These are phyloP conservation scores for Rosalia funebris DNA, from an alignment of 2,888 invertebrate genomes.

Conservation along the genomic window DNA sequence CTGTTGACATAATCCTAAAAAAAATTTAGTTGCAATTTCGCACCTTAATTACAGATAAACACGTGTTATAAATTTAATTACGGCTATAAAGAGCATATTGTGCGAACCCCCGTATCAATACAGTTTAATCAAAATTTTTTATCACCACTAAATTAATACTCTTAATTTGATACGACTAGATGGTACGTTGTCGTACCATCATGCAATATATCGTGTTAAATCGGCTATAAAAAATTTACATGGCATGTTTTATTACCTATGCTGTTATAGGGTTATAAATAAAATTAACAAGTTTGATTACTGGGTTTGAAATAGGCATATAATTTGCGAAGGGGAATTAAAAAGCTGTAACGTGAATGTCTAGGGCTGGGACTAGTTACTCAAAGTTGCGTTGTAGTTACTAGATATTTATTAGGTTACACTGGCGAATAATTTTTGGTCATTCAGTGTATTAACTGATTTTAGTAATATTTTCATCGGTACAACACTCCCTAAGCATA, in stretches of 20 bases:
- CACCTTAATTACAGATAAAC: not conserved
- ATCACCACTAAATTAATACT: not conserved
- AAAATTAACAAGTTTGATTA: not conserved
- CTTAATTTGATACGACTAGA: not conserved
- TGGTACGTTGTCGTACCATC: not conserved
- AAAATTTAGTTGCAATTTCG: not conserved
- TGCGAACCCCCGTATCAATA: not conserved
- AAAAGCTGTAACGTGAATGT: no score
- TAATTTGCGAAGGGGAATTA: no score
- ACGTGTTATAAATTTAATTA: slow-evolving; percentile 1
- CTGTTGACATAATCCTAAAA: no score
- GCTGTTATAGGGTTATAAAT: not conserved
- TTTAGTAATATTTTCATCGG: no score
- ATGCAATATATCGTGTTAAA: not conserved
- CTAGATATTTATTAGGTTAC: no score
- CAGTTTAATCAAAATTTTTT: not conserved
- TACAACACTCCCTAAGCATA: no score
- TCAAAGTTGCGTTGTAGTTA: no score
- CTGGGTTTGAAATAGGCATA: no score
- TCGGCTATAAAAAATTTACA: not conserved
- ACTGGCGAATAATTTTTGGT: no score
- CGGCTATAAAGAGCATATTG: not conserved
- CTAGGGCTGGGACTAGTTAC: no score
- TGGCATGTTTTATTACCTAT: not conserved
- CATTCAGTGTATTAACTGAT: no score